A percentile compares a stretch with the other conserved stretches of the same genome.
These are phyloP conservation scores for Esperia sulphurella DNA, from an alignment of 2,888 invertebrate genomes.

Conservation along the genomic window DNA sequence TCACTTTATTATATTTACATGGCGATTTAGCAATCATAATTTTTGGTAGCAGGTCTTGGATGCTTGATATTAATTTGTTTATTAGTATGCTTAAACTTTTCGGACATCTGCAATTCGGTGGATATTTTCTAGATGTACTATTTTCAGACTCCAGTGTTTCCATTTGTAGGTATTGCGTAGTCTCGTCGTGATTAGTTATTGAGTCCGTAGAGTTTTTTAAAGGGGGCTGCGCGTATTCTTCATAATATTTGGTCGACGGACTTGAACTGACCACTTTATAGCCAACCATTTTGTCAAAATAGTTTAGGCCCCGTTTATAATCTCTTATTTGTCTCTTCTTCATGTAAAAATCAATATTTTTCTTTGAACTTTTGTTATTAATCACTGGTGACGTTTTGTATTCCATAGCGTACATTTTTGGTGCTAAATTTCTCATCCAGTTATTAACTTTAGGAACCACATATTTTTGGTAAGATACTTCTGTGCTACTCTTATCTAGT, in stretches of 20 bases:
- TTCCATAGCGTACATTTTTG: constrained; percentile 40
- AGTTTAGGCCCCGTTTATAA: constrained; percentile 53
- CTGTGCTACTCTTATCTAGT: constrained; percentile 31
- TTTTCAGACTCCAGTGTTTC: neutral
- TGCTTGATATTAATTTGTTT: constrained; percentile 32
- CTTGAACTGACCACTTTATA: constrained; percentile 33
- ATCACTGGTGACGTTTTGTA: constrained; percentile 49
- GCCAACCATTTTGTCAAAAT: constrained; percentile 57
- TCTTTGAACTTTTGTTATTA: constrained; percentile 39
- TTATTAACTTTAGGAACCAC: constrained; percentile 36
- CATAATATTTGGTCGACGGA: neutral
- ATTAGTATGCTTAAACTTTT: constrained; percentile 30
- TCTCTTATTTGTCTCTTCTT: constrained; percentile 57
- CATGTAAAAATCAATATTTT: constrained; percentile 54
- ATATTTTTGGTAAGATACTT: constrained; percentile 35
- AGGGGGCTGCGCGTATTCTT: neutral
- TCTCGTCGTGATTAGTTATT: neutral
- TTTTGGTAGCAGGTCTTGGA: constrained; percentile 36
- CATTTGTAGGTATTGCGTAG: neutral
- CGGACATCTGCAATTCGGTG: constrained; percentile 46
- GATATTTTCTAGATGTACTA: neutral
- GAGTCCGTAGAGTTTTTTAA: neutral
- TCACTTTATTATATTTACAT: neutral
- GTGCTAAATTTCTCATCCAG: constrained; percentile 39
- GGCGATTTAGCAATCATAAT: constrained; percentile 4